Evolutionary conservation across 2,113 vertebrate species (phyloP), one percentile per base, ranked within the genome.

Genomic region (Canis aureus): DNA sequence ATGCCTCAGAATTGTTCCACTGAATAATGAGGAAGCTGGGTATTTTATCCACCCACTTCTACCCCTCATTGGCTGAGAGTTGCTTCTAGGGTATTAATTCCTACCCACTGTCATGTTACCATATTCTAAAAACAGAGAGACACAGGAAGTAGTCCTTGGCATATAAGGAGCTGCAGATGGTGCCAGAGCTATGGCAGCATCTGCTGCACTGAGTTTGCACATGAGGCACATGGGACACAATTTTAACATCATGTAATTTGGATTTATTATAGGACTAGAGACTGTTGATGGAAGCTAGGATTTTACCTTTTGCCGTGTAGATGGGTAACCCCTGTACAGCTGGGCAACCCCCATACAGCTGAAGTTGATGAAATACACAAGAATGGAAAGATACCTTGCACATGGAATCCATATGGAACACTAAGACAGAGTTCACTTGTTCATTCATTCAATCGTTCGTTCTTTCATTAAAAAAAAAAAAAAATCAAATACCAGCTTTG

Each of bases 41-140:
- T n/a, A 80, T 90, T 89, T 89, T 60, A 51, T 12, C 53, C 5
- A 16, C 11, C 51, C 78, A 8, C 4, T 51, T 29, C 55, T 82
- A 64, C 13, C 7, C 23, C 51, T 91, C 60, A 29, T 25, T 57
- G 32, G 2, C 16, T 81, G 38, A 74, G 13, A 51, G 4, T 38
- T 96, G 43, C 13, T 93, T 91, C 35, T 76, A 59, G 51, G 23
- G 25, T 32, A 27, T 76, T 81, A 74, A 71, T 92, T 97, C 29
- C 76, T 35, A 55, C 32, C 1, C 43, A 27, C 16, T 25, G 4
- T 27, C 8, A 20, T 78, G 20, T 20, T 60, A 66, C 23, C 20
- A 12, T 83, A 69, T 91, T 94, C 67, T 51, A 43, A 87, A 49
- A 59, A 35, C 27, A 82, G 23, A 88, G 64, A 81, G 60, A 82